phyloP scores from a whole-genome alignment of 2,113 vertebrate genomes.

The Mesitornis unicolor region DNA sequence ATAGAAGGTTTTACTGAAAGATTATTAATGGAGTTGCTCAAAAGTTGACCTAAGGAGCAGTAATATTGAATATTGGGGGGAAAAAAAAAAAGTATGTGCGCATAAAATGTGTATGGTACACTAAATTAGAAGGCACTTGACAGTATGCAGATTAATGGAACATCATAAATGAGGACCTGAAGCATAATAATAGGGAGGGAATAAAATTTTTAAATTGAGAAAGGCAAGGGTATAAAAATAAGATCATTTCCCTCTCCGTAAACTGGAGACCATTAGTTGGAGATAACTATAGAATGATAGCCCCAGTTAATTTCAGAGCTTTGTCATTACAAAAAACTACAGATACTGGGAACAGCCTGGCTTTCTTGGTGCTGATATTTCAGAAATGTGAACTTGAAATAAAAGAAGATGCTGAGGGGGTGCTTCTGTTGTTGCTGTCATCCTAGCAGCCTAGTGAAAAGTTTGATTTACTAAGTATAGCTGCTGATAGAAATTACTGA shows the following conservation, averaged over 20 bases:
- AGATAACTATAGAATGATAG: background rate
- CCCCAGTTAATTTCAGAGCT: background rate
- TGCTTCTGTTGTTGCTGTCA: background rate
- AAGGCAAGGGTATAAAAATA: background rate
- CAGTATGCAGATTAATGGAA: background rate
- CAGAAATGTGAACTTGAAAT: background rate
- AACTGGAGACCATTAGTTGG: background rate
- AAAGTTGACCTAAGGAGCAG: background rate
- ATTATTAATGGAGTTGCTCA: background rate
- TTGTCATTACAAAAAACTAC: background rate
- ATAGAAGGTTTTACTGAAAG: background rate
- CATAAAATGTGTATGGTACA: background rate
- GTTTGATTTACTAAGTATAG: background rate
- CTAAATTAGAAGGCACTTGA: background rate
- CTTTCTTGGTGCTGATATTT: background rate
- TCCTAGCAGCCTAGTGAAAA: background rate
- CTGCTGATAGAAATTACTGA: background rate
- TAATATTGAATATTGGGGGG: background rate
- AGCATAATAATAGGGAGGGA: background rate
- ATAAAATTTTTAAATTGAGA: background rate
- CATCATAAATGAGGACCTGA: background rate
- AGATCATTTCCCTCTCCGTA: background rate
- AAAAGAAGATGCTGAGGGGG: background rate
- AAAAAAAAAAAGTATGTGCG: background rate
- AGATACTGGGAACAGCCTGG: background rate